Evolutionary conservation across 2,797 vertebrate species (phyloP).

Genomic region (Coranthus polyacanthus): DNA sequence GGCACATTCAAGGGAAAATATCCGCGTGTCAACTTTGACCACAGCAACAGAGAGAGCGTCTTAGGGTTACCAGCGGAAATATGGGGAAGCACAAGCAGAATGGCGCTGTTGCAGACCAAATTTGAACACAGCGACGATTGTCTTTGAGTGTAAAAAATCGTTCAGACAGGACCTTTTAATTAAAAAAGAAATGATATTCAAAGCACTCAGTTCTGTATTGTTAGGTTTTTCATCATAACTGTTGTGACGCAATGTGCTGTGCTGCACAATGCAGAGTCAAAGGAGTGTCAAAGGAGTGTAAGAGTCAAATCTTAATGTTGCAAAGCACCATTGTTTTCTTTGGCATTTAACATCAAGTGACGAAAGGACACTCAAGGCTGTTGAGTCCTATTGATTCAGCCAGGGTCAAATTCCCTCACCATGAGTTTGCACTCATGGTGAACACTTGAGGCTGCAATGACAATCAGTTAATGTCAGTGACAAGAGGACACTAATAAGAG

Average conservation of each 20-base stretch:
- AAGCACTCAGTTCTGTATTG: slow-evolving; percentile 34
- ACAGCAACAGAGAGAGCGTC: slow-evolving; percentile 15
- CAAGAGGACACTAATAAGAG: slow-evolving; percentile 38
- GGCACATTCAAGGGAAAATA: slow-evolving; percentile 55
- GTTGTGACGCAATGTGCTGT: slow-evolving; percentile 35
- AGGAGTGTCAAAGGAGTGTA: slow-evolving; percentile 18
- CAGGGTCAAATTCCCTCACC: slow-evolving; percentile 44
- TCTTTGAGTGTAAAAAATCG: slow-evolving; percentile 1
- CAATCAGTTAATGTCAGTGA: slow-evolving; percentile 33
- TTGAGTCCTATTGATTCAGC: slow-evolving; percentile 53
- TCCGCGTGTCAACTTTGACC: slow-evolving; percentile 44
- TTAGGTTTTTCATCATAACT: slow-evolving; percentile 40
- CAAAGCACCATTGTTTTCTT: slow-evolving; percentile 29
- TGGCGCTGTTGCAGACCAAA: background rate
- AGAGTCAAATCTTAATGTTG: slow-evolving; percentile 23
- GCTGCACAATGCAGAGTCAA: slow-evolving; percentile 5
- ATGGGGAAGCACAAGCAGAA: slow-evolving; percentile 7
- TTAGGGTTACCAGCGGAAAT: slow-evolving; percentile 33
- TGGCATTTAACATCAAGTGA: slow-evolving; percentile 45
- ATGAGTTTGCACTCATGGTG: slow-evolving; percentile 29
- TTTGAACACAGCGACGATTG: background rate
- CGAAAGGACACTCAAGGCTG: slow-evolving; percentile 41
- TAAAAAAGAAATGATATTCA: slow-evolving; percentile 47
- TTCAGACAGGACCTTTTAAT: slow-evolving; percentile 35
- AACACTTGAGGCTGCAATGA: slow-evolving; percentile 35